Conservation (phyloP, 2,888 invertebrate species). For the Apocheima hispidaria region DNA sequence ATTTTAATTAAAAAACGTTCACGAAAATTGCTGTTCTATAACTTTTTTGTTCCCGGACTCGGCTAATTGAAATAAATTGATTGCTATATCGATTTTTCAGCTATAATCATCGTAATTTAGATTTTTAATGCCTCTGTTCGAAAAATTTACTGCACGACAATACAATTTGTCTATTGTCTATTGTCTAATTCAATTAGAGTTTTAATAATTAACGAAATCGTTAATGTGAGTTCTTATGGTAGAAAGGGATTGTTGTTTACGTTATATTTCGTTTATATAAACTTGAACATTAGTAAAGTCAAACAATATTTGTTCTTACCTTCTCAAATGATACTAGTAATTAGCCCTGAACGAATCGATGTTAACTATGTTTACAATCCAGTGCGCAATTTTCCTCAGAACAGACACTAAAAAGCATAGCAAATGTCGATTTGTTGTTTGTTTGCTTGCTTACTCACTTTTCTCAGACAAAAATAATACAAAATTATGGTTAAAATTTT, state of each 20-base stretch:
- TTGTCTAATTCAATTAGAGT: slow-evolving; percentile 33
- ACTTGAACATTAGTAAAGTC: too few species aligned
- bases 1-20: background rate
- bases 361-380: too few species aligned
- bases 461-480: too few species aligned
- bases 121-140: slow-evolving; percentile 40
- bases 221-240: background rate
- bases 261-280: background rate
- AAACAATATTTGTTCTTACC: too few species aligned
- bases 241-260: background rate
- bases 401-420: too few species aligned
- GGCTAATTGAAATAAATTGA: slow-evolving; percentile 77
- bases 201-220: slow-evolving; percentile 24
- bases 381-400: too few species aligned
- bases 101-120: slow-evolving; percentile 52
- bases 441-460: too few species aligned
- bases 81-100: slow-evolving; percentile 55
- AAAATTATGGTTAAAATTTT: too few species aligned
- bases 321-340: too few species aligned
- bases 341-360: too few species aligned
- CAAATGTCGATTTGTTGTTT: too few species aligned
- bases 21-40: background rate
- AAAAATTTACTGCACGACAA: slow-evolving; percentile 14
- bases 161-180: too few species aligned
- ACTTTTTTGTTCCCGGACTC: slow-evolving; percentile 48